Evolutionary conservation across 2,797 vertebrate genomes (phyloP), one percentile per base, ranked within the genome.

Genomic region (Spinus pinus): DNA sequence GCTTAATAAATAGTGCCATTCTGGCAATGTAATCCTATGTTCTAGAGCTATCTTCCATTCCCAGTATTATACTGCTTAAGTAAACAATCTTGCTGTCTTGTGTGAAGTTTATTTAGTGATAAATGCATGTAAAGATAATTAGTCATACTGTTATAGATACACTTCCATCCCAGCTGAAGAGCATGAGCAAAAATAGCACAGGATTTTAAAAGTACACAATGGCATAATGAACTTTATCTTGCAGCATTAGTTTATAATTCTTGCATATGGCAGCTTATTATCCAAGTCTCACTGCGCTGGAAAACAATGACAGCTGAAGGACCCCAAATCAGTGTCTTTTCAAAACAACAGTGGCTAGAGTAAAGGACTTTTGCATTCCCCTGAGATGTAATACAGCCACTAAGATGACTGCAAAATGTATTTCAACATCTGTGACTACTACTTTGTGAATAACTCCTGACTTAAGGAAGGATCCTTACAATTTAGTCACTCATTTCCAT

Each of bases 21-120:
- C 97, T 96, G 96, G 97, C 97, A 97, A 96, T 89, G 97, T 86
- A 97, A 98, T 98, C 96, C 97, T 95, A 74, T 96, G 97, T 97
- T 97, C 97, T 97, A 98, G 97, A 96, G 97, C 95, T 96, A 97
- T 97, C 97, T 97, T 97, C 96, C 93, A 95, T 96, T 97, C 97
- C 94, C 95, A 93, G 96, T 81, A 97, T 95, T 97, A 96, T 77
- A 92, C 88, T 96, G 95, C 95, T 96, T 97, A 97, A 97, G 97
- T 95, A 98, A 98, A 98, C 97, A 98, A 97, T 96, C 95, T 66
- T 86, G 90, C 95, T 96, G 95, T 96, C 98, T 98, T 93, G 94
- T 97, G 97, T 97, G 97, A 98, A 98, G 97, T 98, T 98, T 98
- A 98, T 97, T 98, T 98, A 98, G 98, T 97, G 98, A 98, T 96